Evolutionary conservation across 2,888 invertebrate species (phyloP), one percentile per base, ranked within the genome.

Genomic region (Zaprionus bogoriensis): DNA sequence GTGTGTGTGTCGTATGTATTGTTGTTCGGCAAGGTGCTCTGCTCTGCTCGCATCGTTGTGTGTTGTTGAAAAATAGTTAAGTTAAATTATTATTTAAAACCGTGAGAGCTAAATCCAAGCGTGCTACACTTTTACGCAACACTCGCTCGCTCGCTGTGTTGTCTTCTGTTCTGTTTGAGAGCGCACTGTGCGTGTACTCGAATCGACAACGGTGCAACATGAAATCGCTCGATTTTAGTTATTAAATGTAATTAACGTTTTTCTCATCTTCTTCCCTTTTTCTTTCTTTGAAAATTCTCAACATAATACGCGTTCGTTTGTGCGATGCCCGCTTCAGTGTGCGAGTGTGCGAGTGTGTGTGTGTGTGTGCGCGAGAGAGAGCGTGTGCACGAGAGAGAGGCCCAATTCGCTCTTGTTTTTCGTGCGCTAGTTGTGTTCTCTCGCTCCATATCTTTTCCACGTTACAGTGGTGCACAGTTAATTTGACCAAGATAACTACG

Each of bases 261-360:
- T 76, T 79, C 73, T 67, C 74, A 61, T 52, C 48, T 68, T 53
- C 67, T 60, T 62, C 61, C 58, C 67, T 50, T 42, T 48, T 57
- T 48, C 28, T 55, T 47, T 55, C 14, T 67, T 85, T 86, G 64
- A 80, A 87, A 78, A 82, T 85, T 87, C 79, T 80, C 85, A 87
- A 71, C 87, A 86, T 78, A 86, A 78, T 86, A 80, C 86, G 73
- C 87, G 87, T 83, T 67, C 64, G 75, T 78, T 81, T 53, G 53
- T 69, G 59, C 22, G 32, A 27, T 66, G 66, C 41, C 42, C n/a
- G n/a, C n/a, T n/a, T 55, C 30, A 44, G 60, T 50, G 63, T 54
- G 71, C 17, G 46, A 51, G 48, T 53, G 54, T 41, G 45, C 57
- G 45, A 50, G 50, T 50, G 30, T 70, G 38, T 46, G 42, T 14